phyloP scores from a whole-genome alignment of 2,888 invertebrate species.

The Dolichomitus sp. region DNA sequence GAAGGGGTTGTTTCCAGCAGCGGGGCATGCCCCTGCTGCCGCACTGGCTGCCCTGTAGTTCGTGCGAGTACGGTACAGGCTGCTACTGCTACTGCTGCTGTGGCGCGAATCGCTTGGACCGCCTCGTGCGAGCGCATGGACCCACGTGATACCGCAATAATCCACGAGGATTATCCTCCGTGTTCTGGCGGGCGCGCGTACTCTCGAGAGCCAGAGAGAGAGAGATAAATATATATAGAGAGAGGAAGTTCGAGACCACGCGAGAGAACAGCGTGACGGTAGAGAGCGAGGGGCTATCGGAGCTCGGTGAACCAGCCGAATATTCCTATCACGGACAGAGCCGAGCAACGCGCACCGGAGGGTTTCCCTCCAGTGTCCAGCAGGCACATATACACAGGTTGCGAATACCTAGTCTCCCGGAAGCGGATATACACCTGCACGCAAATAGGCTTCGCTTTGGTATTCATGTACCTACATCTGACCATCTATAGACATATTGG shows the following conservation, averaged over 20 bases:
- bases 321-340: conserved; percentile 81
- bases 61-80: conserved; percentile 51
- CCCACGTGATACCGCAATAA: conserved; percentile 86
- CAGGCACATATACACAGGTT: conserved; percentile 19
- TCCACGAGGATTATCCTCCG: conserved; percentile 85
- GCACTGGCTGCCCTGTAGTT: conserved; percentile 47
- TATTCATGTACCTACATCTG: conserved; percentile 53
- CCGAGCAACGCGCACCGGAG: conserved; percentile 65
- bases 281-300: conserved; percentile 75
- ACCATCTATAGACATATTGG: conserved; percentile 1
- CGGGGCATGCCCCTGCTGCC: conserved; percentile 59
- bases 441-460: conserved; percentile 58
- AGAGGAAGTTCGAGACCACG: conserved; percentile 42
- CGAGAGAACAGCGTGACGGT: conserved; percentile 10
- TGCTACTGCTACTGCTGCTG: conserved; percentile 17
- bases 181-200: conserved; percentile 65
- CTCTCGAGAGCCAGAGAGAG: conserved; percentile 59
- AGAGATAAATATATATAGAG: conserved; percentile 51
- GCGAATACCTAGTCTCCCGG: conserved; percentile 55
- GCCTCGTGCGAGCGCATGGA: conserved; percentile 83
- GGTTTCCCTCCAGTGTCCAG: conserved; percentile 51
- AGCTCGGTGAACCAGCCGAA: conserved; percentile 78
- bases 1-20: conserved; percentile 68
- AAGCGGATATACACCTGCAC: conserved; percentile 66
- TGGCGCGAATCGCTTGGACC: conserved; percentile 73